Percentiles rank a stretch among this genome's conserved stretches.
These are phyloP conservation scores for Poecile montanus DNA, from an alignment of 2,797 vertebrate species.

Conservation along the genomic window DNA sequence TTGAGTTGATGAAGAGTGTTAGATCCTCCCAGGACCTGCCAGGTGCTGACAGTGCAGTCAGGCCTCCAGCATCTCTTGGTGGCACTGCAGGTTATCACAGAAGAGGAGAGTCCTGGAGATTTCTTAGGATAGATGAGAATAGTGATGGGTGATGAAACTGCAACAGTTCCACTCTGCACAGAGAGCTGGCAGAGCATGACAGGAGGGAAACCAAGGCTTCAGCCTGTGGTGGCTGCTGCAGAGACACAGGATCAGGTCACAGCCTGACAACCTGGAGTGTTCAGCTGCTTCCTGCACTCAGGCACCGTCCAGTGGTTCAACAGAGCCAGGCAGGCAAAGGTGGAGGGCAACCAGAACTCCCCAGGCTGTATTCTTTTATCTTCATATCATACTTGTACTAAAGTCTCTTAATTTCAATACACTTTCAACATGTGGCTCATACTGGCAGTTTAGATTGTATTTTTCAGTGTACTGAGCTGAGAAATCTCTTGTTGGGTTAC, in stretches of 20 bases:
- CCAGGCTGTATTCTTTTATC: background rate
- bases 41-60: background rate
- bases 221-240: background rate
- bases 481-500: background rate
- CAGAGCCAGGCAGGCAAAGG: background rate
- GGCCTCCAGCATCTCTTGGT: background rate
- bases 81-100: background rate
- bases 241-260: background rate
- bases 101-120: background rate
- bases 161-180: rapidly evolving
- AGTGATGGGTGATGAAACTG: background rate
- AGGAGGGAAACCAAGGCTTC: background rate
- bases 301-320: rapidly evolving
- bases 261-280: background rate
- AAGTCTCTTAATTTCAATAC: background rate
- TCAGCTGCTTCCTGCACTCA: background rate
- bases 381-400: background rate
- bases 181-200: rapidly evolving
- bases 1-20: background rate
- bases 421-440: background rate
- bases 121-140: background rate
- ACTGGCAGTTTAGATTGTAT: background rate
- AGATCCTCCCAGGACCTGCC: background rate
- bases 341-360: background rate
- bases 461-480: background rate